Percentiles rank a stretch among this genome's conserved stretches.
Evolutionary conservation across 2,888 invertebrate genomes (phyloP).

Genomic region (Aleiodes alternator): DNA sequence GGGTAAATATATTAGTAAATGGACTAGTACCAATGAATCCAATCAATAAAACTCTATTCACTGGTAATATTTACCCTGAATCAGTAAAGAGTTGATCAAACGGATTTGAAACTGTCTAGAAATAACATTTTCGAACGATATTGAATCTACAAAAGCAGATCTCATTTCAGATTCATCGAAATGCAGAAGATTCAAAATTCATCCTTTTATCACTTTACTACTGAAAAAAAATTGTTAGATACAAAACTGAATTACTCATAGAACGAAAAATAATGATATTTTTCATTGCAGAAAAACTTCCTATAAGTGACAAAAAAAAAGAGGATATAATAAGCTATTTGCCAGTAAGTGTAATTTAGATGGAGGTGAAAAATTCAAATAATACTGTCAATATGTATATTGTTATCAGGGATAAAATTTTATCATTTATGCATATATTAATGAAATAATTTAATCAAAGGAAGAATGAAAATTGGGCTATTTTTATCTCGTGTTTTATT

Average conservation of each 20-base stretch:
- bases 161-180: no score
- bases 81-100: no score
- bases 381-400: slow-evolving; percentile 30
- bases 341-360: neutral
- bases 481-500: slow-evolving; percentile 7
- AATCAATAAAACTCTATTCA: no score
- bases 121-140: no score
- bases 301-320: slow-evolving; percentile 12
- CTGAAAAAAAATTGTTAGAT: no score
- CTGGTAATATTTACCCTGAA: no score
- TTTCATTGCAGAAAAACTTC: slow-evolving; percentile 23
- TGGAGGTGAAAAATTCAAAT: neutral
- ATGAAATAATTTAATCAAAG: slow-evolving; percentile 1
- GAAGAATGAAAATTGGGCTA: neutral
- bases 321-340: slow-evolving; percentile 1
- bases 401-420: slow-evolving; percentile 16
- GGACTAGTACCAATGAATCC: no score
- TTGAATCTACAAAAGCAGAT: no score
- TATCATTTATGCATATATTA: slow-evolving; percentile 22
- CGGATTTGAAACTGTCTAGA: no score
- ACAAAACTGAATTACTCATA: neutral
- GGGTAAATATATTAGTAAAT: no score
- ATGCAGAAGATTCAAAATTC: no score
- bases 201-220: no score
- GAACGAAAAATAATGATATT: slow-evolving; percentile 14